Conservation (phyloP, 2,888 invertebrate species). For the Chrysolina haemoptera region DNA sequence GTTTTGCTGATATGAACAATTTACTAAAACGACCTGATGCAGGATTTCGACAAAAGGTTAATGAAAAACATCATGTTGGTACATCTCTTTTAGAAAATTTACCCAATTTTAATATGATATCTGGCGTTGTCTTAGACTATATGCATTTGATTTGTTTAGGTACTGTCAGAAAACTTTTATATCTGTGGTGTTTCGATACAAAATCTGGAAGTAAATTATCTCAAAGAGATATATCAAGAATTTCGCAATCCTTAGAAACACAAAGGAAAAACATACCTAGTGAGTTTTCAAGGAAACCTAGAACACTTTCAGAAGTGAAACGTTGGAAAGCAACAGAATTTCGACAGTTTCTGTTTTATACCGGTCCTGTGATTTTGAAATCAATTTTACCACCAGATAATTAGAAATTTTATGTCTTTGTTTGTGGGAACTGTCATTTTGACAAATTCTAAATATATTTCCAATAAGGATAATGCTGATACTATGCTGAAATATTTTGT, state of each 20-base stretch:
- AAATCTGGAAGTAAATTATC: slow-evolving; percentile 39
- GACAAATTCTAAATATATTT: slow-evolving; percentile 29
- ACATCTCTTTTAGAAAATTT: too few relatives aligned
- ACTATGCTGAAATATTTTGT: slow-evolving; percentile 50
- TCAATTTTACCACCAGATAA: slow-evolving; percentile 28
- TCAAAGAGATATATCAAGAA: slow-evolving; percentile 33
- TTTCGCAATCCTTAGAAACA: slow-evolving; percentile 31
- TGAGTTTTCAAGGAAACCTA: slow-evolving; percentile 8
- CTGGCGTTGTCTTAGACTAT: slow-evolving; percentile 33
- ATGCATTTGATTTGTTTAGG: slow-evolving; percentile 51
- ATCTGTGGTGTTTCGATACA: slow-evolving; percentile 27
- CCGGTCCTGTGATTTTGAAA: slow-evolving; percentile 34
- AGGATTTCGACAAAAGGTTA: too few relatives aligned
- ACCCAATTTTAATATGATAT: too few relatives aligned
- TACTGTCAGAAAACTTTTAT: slow-evolving; percentile 45
- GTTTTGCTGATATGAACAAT: too few relatives aligned
- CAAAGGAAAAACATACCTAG: slow-evolving; percentile 30
- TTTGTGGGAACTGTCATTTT: slow-evolving; percentile 50
- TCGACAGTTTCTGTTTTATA: too few relatives aligned
- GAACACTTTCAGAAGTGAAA: background rate
- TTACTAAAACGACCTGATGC: too few relatives aligned
- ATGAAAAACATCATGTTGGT: too few relatives aligned
- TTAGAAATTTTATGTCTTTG: slow-evolving; percentile 51
- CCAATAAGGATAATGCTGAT: slow-evolving; percentile 29
- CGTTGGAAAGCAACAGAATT: background rate